A percentile compares a stretch with the other conserved stretches of the same genome.
Evolutionary conservation across 2,113 vertebrate genomes (phyloP).

Genomic region (Psophia crepitans): DNA sequence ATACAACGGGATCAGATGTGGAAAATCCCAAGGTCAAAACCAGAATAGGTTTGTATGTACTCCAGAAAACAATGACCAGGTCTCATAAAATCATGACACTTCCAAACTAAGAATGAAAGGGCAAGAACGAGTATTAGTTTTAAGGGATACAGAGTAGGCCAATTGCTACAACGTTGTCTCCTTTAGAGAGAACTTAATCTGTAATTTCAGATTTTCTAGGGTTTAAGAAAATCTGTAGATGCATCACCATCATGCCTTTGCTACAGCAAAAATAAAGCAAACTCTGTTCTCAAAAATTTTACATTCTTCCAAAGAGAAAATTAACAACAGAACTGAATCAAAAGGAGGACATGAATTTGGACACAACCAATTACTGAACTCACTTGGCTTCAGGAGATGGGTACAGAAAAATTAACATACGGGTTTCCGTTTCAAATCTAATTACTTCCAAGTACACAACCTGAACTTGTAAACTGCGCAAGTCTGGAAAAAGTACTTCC

Average conservation of each 20-base stretch:
- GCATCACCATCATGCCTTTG: neutral
- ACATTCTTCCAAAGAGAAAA: neutral
- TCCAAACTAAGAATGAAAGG: neutral
- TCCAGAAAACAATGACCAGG: neutral
- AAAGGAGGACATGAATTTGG: neutral
- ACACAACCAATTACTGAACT: neutral
- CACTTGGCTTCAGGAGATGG: neutral
- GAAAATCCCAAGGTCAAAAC: neutral
- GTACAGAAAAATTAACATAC: neutral
- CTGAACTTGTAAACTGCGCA: neutral
- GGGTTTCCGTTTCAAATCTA: neutral
- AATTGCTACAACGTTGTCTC: neutral
- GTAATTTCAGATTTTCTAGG: neutral
- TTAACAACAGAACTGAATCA: neutral
- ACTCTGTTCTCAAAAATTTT: neutral
- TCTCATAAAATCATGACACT: neutral
- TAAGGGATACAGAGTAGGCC: neutral
- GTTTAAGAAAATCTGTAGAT: neutral
- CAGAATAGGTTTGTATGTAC: neutral
- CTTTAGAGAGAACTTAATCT: neutral
- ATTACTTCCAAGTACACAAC: neutral
- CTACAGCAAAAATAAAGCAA: neutral
- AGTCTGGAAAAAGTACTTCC: neutral
- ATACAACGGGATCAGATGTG: neutral
- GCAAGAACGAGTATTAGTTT: neutral